Evolutionary conservation across 2,888 invertebrate genomes (phyloP).

Genomic region (Lydus trimaculatus): DNA sequence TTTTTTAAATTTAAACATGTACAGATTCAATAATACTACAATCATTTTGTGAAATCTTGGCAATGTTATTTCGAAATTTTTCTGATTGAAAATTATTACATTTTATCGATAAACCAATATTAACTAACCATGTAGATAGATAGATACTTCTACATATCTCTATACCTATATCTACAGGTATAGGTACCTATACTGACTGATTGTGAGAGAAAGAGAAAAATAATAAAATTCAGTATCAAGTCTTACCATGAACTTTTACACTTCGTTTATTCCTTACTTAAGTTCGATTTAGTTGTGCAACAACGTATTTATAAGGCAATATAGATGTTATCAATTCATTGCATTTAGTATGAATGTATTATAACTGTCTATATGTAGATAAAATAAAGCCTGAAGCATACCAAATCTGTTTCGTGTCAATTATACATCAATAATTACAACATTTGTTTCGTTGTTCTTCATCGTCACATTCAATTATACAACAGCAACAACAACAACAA

Average conservation of each 20-base stretch:
- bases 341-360: slow-evolving; percentile 31
- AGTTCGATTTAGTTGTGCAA: slow-evolving; percentile 41
- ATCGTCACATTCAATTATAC: not conserved
- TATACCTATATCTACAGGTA: no score
- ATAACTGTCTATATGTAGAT: slow-evolving; percentile 1
- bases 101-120: slow-evolving; percentile 18
- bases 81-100: slow-evolving; percentile 28
- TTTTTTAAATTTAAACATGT: slow-evolving; percentile 15
- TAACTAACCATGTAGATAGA: not conserved
- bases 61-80: slow-evolving; percentile 22
- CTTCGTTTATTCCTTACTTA: slow-evolving; percentile 38
- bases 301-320: slow-evolving; percentile 35
- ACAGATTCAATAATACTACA: slow-evolving; percentile 9
- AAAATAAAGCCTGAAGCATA: slow-evolving; percentile 32
- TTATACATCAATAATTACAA: slow-evolving; percentile 28
- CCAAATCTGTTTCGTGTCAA: slow-evolving; percentile 38
- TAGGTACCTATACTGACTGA: no score
- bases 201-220: not conserved
- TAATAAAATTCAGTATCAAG: slow-evolving; percentile 24
- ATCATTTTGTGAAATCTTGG: slow-evolving; percentile 22
- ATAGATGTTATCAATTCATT: slow-evolving; percentile 42
- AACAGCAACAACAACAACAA: no score
- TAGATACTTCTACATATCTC: slow-evolving; percentile 8
- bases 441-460: slow-evolving; percentile 8
- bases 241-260: slow-evolving; percentile 42